Base-by-base conservation (phyloP, 2,888 invertebrate species). In the Timema podura region DNA sequence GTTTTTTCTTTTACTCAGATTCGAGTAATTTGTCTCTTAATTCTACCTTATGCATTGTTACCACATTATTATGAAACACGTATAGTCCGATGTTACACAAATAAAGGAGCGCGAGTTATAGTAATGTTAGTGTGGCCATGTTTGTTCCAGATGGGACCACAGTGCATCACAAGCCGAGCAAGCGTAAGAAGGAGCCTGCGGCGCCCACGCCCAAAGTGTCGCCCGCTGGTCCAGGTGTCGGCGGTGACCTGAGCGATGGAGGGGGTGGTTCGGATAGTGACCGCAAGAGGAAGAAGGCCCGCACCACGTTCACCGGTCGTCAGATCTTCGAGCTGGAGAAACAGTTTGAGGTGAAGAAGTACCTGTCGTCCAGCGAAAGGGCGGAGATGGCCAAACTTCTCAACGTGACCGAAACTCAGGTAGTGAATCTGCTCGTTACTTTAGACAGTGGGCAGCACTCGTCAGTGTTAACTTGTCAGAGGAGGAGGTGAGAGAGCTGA, bases 311-410 rank as follows among this genome's bases (percentile, higher is more conserved):
- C 84, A 96, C 96, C 0, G 97, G 97, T 2, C 83, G 96, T 67
- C 96, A 96, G 85, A 96, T 96, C 81, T 97, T 96, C 83, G 97
- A 97, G 83, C 85, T 98, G 81, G 97, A 97, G 84, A 93, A 95
- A 79, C 91, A 96, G 82, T 97, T 97, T 80, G 97, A 96, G 81
- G 87, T 93, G 77, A 97, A 97, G 85, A 97, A 97, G 83, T 97
- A 97, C 83, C 86, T 97, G 74, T 96, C 95, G 75, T 96, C 96
- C 45, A 94, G 93, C 73, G 97, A 97, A 81, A 83, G 97, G 75
- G 91, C 95, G 49, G 96, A 96, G 77, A 93, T 97, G 94, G 96
- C 97, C 45, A 93, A 94, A 77, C 84, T 95, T 73, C 86, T 97
- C 71, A 94, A 92, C 80, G 97, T 97, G 73, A 97, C 97, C 0